Conservation (phyloP, 2,113 vertebrate species). For the Pituophis catenifer region DNA sequence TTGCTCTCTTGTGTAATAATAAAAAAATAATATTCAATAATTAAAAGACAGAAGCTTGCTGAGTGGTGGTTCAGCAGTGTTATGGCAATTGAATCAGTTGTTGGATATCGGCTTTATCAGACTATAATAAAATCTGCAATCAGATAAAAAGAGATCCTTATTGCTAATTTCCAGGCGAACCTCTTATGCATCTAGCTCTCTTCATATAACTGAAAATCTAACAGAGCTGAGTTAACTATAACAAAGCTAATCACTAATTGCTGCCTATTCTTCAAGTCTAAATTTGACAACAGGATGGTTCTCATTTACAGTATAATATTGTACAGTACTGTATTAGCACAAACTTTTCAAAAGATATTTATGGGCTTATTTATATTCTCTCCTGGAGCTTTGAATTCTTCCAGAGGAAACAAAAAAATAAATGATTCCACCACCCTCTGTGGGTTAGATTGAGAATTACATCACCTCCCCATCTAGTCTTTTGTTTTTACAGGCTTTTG, state of each 20-base stretch:
- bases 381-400: background rate
- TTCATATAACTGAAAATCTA: background rate
- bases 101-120: background rate
- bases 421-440: constrained; percentile 61
- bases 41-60: background rate
- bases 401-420: background rate
- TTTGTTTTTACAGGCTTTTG: background rate
- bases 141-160: background rate
- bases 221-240: background rate
- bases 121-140: background rate
- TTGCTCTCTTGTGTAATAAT: constrained; percentile 27
- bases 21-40: constrained; percentile 24
- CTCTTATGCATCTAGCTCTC: background rate
- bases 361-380: background rate
- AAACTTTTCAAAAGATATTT: background rate
- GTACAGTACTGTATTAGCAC: background rate
- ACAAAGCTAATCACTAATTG: background rate
- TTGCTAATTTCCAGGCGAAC: background rate
- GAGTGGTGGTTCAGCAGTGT: background rate
- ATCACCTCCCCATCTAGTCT: background rate
- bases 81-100: background rate
- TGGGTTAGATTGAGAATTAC: constrained; percentile 44
- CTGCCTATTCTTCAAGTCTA: background rate
- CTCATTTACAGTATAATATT: background rate
- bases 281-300: background rate